Evolutionary conservation across 92 coral and sea anemone genomes (phyloP).

Genomic region (Epizoanthus stellaris): DNA sequence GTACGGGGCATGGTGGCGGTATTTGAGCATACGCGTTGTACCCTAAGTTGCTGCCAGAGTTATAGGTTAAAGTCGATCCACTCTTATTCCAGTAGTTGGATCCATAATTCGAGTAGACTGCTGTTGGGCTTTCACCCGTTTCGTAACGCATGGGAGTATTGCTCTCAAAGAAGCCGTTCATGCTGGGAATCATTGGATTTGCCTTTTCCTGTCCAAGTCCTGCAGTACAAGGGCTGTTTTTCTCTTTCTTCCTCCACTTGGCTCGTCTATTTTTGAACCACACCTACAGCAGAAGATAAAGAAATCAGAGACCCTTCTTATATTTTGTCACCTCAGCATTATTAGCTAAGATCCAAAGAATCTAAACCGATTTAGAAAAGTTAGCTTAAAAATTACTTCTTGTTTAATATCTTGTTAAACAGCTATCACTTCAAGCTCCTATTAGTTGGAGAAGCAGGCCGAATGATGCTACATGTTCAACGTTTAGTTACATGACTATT

Average conservation of each 20-base stretch:
- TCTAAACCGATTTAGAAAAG: slow-evolving; percentile 42
- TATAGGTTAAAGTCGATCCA: slow-evolving; percentile 69
- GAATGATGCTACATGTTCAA: background rate
- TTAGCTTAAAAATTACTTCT: slow-evolving; percentile 38
- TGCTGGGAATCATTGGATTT: slow-evolving; percentile 73
- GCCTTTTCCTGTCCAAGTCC: slow-evolving; percentile 84
- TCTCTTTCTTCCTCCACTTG: slow-evolving; percentile 98
- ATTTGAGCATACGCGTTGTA: slow-evolving; percentile 76
- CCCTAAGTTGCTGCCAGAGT: slow-evolving; percentile 71
- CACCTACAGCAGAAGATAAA: slow-evolving; percentile 67
- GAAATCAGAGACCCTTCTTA: slow-evolving; percentile 42
- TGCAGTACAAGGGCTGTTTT: slow-evolving; percentile 79
- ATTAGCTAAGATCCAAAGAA: slow-evolving; percentile 30
- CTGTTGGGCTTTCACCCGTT: slow-evolving; percentile 74
- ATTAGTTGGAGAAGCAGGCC: background rate
- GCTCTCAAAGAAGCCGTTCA: slow-evolving; percentile 81
- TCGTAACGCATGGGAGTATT: slow-evolving; percentile 80
- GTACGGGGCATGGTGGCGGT: slow-evolving; percentile 76
- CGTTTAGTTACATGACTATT: background rate
- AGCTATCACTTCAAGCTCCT: background rate
- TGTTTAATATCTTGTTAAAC: slow-evolving; percentile 30
- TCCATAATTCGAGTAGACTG: slow-evolving; percentile 82
- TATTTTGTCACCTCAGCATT: slow-evolving; percentile 34
- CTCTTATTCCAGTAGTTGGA: slow-evolving; percentile 85
- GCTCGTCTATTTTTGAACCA: slow-evolving; percentile 99